A percentile compares a stretch with the other conserved stretches of the same genome.
These are phyloP conservation scores for Amblyornis subalaris DNA, from an alignment of 2,113 vertebrate genomes.

Conservation along the genomic window DNA sequence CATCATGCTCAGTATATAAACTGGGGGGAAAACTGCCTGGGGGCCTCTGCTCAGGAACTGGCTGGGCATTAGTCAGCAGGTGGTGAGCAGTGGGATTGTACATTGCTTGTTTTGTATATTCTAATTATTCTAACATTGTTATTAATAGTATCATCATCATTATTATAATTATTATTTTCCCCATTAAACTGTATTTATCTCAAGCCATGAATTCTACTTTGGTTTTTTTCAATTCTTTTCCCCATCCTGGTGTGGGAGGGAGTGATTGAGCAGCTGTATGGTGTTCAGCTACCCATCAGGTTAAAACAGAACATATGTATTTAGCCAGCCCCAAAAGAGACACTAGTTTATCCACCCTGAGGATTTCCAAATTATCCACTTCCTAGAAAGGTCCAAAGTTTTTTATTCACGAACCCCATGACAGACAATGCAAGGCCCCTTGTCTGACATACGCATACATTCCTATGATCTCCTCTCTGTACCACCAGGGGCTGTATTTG, in stretches of 20 bases:
- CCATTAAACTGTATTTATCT: neutral
- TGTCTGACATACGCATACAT: rapidly evolving
- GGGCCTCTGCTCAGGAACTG: neutral
- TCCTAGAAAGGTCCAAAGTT: neutral
- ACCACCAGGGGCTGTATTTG: neutral
- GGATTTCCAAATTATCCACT: neutral
- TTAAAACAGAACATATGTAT: neutral
- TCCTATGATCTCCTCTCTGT: neutral
- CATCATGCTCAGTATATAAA: neutral
- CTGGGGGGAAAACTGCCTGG: neutral
- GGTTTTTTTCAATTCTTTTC: neutral
- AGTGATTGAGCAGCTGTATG: neutral
- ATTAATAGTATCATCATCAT: neutral
- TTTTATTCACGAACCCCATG: neutral
- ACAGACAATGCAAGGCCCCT: neutral
- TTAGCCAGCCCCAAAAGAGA: neutral
- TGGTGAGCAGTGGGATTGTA: rapidly evolving
- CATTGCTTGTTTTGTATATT: neutral
- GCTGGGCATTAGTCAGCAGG: neutral
- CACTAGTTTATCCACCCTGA: rapidly evolving
- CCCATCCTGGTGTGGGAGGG: neutral
- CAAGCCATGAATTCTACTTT: neutral
- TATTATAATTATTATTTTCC: neutral
- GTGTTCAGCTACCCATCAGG: neutral
- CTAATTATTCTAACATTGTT: neutral